Conservation (phyloP, 64 coral and sea anemone genomes). For the Montipora foliosa region DNA sequence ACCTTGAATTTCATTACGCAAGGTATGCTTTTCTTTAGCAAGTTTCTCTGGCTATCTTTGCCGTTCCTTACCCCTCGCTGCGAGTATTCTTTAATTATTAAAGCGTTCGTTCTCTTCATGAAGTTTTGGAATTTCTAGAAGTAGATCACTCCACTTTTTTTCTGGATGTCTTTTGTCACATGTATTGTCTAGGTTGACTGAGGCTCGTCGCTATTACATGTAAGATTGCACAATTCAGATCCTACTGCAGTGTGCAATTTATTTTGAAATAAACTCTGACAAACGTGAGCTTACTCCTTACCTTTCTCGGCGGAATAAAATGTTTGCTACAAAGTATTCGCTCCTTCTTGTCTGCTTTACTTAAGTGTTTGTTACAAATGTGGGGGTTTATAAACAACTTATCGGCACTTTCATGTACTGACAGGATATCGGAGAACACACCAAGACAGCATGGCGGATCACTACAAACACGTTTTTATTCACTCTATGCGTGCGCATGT, state of each 20-base stretch:
- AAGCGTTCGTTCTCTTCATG: not conserved
- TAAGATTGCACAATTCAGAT: not conserved
- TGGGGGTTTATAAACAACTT: too few species aligned
- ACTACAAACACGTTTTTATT: too few species aligned
- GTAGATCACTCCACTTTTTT: not conserved
- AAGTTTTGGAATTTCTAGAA: not conserved
- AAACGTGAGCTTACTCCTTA: not conserved
- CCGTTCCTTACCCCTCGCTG: not conserved
- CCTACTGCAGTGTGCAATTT: not conserved
- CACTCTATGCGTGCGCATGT: too few species aligned
- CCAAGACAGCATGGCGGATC: too few species aligned
- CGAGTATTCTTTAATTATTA: not conserved
- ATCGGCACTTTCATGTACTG: too few species aligned
- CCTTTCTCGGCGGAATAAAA: not conserved
- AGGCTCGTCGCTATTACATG: not conserved
- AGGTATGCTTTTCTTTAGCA: not conserved
- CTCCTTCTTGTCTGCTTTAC: too few species aligned
- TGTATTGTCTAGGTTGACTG: not conserved
- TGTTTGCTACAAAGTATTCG: too few species aligned
- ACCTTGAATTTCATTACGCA: not conserved
- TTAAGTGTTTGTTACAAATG: not conserved
- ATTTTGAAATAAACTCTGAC: not conserved
- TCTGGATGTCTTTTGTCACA: constrained; percentile 2
- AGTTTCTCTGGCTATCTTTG: not conserved
- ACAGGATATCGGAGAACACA: too few species aligned